Conservation (phyloP, 2,888 invertebrate genomes). For the Cryptophagus acutangulus region DNA sequence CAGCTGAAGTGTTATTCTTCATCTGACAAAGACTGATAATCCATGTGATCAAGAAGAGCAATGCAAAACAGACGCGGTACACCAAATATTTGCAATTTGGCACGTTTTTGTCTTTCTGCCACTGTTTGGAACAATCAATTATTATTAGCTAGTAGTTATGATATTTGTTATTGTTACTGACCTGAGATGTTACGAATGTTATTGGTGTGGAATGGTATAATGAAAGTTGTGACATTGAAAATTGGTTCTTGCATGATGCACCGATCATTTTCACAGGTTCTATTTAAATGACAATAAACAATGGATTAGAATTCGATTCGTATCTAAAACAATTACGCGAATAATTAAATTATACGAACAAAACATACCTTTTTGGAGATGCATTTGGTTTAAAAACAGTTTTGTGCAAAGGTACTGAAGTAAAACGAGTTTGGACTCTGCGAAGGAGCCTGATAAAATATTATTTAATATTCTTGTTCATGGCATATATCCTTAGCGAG, state of each 20-base stretch:
- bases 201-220: conserved; percentile 36
- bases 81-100: conserved; percentile 49
- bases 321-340: no score
- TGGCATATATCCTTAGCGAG: no score
- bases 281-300: no score
- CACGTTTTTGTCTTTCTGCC: conserved; percentile 51
- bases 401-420: no score
- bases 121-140: conserved; percentile 44
- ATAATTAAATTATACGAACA: no score
- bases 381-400: no score
- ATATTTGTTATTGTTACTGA: conserved; percentile 24
- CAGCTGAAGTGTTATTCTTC: conserved; percentile 38
- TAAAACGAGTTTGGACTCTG: no score
- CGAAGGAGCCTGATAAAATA: no score
- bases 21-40: conserved; percentile 43
- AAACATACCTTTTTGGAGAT: no score
- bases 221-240: conserved; percentile 32
- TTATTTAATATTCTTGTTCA: no score
- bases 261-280: conserved; percentile 29
- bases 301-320: no score
- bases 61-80: conserved; percentile 55
- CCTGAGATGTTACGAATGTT: conserved; percentile 40
- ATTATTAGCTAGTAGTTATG: neutral
- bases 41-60: conserved; percentile 46
- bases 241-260: conserved; percentile 37